A percentile compares a stretch with the other conserved stretches of the same genome.
Conservation (phyloP, 1,140 invertebrate genomes). For the Zaprionus gabonicus region DNA sequence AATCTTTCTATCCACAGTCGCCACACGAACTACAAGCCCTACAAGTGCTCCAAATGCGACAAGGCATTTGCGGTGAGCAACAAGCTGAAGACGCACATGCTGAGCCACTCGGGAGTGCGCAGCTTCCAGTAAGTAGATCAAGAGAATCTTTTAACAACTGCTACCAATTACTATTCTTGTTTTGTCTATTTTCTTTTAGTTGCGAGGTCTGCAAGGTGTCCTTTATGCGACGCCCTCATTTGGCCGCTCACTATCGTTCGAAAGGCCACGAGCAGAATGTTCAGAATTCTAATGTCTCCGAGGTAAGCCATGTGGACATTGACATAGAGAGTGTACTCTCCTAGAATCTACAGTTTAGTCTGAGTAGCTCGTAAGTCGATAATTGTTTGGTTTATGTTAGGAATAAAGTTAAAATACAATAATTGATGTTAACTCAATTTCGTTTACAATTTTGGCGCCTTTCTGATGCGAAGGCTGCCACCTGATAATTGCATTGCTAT, state of each 20-base stretch:
- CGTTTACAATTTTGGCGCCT: not conserved
- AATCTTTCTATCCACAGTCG: conserved; percentile 24
- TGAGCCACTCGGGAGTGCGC: conserved; percentile 96
- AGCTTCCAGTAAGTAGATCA: conserved; percentile 58
- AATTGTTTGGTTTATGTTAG: not conserved
- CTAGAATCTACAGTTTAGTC: not conserved
- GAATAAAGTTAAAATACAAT: not conserved
- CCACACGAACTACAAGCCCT: conserved; percentile 90
- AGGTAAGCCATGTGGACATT: conserved; percentile 32
- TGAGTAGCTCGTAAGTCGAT: conserved; percentile 1
- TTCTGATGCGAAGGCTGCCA: not conserved
- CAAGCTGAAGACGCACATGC: conserved; percentile 98
- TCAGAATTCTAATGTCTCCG: conserved; percentile 1
- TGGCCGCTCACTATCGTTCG: conserved; percentile 56
- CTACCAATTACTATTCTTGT: not conserved
- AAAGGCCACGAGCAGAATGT: conserved; percentile 53
- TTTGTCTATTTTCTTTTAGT: conserved; percentile 13
- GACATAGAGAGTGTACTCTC: conserved; percentile 51
- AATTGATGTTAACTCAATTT: not conserved
- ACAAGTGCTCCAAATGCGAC: conserved; percentile 98
- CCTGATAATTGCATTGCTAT: not conserved
- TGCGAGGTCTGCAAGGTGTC: conserved; percentile 67
- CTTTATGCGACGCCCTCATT: conserved; percentile 60
- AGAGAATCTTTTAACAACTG: not conserved
- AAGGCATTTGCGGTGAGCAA: conserved; percentile 99